Percentiles rank a stretch among this genome's conserved stretches.
These are phyloP conservation scores for Agonopterix alstromeriana DNA, from an alignment of 2,888 invertebrate species.

Conservation along the genomic window DNA sequence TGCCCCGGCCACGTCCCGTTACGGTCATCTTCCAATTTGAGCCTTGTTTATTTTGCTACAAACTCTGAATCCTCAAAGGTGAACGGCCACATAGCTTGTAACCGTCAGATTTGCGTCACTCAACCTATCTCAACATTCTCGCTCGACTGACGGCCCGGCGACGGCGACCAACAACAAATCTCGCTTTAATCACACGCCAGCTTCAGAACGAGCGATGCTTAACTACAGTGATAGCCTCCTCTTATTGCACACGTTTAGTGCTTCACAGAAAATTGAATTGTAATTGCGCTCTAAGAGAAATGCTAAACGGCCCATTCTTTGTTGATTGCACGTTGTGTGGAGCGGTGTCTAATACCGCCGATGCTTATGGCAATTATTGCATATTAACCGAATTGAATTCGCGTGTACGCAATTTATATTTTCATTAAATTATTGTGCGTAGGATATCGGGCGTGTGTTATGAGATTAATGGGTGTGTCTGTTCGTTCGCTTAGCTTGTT, in stretches of 20 bases:
- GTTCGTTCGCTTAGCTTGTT: conserved; percentile 52
- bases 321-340: conserved; percentile 39
- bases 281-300: conserved; percentile 56
- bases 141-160: conserved; percentile 19
- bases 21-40: conserved; percentile 40
- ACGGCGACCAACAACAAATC: conserved; percentile 30
- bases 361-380: conserved; percentile 50
- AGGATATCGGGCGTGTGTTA: conserved; percentile 33
- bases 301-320: conserved; percentile 55
- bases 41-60: conserved; percentile 43
- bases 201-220: conserved; percentile 22
- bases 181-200: conserved; percentile 35
- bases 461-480: conserved; percentile 50
- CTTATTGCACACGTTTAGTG: conserved; percentile 37
- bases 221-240: conserved; percentile 23
- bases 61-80: conserved; percentile 18
- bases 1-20: conserved; percentile 38
- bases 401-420: conserved; percentile 36
- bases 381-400: conserved; percentile 61
- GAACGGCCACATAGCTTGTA: conserved; percentile 13
- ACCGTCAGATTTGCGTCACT: conserved; percentile 10
- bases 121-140: conserved; percentile 23
- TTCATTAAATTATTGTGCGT: conserved; percentile 45
- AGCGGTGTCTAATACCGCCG: conserved; percentile 23
- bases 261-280: conserved; percentile 60